phyloP scores from a whole-genome alignment of 2,888 invertebrate genomes.

The Lithophane semibrunnea region DNA sequence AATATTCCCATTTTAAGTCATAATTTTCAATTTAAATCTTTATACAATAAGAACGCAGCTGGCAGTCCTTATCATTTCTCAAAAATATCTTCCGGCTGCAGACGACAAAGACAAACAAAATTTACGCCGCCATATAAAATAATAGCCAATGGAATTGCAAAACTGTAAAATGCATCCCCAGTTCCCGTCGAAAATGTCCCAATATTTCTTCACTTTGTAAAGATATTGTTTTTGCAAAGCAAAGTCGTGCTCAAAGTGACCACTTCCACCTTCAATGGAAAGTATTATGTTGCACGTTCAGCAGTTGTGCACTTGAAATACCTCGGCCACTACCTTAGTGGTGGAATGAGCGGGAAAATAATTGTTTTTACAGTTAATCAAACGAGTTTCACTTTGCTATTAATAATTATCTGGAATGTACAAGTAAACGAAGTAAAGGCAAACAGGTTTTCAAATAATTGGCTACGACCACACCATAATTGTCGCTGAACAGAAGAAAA shows the following conservation, averaged over 20 bases:
- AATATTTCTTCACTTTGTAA: conserved; percentile 71
- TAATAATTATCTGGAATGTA: no score
- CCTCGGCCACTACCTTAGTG: conserved; percentile 55
- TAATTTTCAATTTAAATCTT: background rate
- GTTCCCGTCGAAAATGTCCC: conserved; percentile 66
- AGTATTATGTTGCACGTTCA: conserved; percentile 81
- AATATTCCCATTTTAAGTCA: background rate
- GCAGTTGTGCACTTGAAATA: conserved; percentile 79
- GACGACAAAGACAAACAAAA: conserved; percentile 54
- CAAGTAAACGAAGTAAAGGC: background rate
- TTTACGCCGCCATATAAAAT: conserved; percentile 53
- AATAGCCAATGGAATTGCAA: conserved; percentile 62
- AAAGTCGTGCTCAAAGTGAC: conserved; percentile 77
- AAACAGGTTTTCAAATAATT: background rate
- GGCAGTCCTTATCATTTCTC: conserved; percentile 31
- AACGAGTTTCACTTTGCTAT: no score
- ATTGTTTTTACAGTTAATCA: no score
- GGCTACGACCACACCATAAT: background rate
- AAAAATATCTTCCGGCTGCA: conserved; percentile 34
- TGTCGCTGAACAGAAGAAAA: background rate
- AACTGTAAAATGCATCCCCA: conserved; percentile 63
- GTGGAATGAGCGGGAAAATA: conserved; percentile 52
- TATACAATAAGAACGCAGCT: background rate
- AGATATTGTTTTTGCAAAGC: conserved; percentile 73
- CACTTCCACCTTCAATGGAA: conserved; percentile 78